phyloP scores from a whole-genome alignment of 2,888 invertebrate species.

The Fragum whitleyi region DNA sequence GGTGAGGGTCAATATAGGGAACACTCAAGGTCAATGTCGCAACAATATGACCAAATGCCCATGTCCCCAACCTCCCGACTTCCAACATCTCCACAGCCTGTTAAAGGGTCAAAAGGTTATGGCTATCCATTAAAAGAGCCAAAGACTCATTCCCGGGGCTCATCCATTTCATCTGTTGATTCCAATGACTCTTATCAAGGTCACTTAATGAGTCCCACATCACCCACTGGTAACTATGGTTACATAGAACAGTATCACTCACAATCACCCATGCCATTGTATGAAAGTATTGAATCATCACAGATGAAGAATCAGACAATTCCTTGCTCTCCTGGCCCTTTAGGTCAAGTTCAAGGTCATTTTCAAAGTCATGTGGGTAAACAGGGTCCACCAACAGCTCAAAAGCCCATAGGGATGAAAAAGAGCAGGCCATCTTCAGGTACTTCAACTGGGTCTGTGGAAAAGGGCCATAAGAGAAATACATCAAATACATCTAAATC shows the following conservation, averaged over 20 bases:
- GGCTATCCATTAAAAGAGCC: constrained; percentile 38
- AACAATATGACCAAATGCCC: constrained; percentile 52
- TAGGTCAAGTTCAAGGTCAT: background rate
- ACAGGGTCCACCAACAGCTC: constrained; percentile 62
- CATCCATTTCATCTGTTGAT: constrained; percentile 61
- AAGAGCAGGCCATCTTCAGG: constrained; percentile 51
- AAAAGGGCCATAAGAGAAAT: constrained; percentile 60
- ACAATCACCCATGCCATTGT: constrained; percentile 38
- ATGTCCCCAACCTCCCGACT: constrained; percentile 40
- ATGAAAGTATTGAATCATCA: constrained; percentile 37
- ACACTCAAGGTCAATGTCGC: constrained; percentile 56
- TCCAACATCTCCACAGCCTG: constrained; percentile 40
- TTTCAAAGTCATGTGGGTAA: constrained; percentile 41
- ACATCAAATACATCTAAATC: constrained; percentile 55
- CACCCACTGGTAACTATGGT: constrained; percentile 23
- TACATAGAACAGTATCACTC: constrained; percentile 25
- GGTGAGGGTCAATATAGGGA: constrained; percentile 61
- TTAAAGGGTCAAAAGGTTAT: constrained; percentile 39
- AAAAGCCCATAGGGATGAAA: constrained; percentile 59
- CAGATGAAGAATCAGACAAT: constrained; percentile 16
- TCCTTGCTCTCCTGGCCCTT: background rate
- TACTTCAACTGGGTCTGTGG: constrained; percentile 35
- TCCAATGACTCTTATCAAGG: constrained; percentile 48
- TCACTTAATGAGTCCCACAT: constrained; percentile 53
- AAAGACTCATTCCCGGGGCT: constrained; percentile 60